These are phyloP conservation scores for Drosophila mimetica DNA, from an alignment of 2,888 invertebrate species.

Conservation along the genomic window DNA sequence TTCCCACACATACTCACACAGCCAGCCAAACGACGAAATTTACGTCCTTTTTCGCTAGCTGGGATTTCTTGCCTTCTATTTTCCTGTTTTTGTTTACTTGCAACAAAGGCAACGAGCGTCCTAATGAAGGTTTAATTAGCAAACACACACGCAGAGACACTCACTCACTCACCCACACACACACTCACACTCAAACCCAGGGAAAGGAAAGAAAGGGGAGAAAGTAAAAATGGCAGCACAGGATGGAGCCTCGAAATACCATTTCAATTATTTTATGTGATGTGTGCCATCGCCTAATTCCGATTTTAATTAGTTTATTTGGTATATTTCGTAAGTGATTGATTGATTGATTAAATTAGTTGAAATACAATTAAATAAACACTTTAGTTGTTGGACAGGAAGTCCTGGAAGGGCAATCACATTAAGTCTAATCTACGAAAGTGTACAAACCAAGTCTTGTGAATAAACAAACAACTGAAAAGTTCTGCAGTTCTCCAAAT, in stretches of 20 bases:
- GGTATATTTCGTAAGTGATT: slow-evolving; percentile 56
- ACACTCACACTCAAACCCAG: background rate
- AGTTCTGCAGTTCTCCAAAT: background rate
- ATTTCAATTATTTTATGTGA: slow-evolving; percentile 37
- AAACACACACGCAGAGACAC: slow-evolving; percentile 42
- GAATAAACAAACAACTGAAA: background rate
- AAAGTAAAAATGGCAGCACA: slow-evolving; percentile 18
- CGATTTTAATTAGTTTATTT: slow-evolving; percentile 74
- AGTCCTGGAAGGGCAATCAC: slow-evolving; percentile 20
- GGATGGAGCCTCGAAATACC: slow-evolving; percentile 26
- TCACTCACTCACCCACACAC: slow-evolving; percentile 13
- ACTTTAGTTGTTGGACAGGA: slow-evolving; percentile 26
- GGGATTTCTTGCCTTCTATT: slow-evolving; percentile 30
- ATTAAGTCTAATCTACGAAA: background rate
- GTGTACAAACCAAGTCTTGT: background rate
- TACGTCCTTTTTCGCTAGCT: slow-evolving; percentile 50
- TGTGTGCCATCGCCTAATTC: slow-evolving; percentile 56
- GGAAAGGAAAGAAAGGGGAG: background rate
- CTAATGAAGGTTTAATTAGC: slow-evolving; percentile 79
- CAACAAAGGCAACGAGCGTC: slow-evolving; percentile 60
- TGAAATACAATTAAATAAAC: slow-evolving; percentile 34
- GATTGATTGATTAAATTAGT: slow-evolving; percentile 71
- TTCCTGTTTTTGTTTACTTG: slow-evolving; percentile 60
- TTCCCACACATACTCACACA: slow-evolving; percentile 45
- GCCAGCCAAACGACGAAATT: slow-evolving; percentile 30